Base-by-base conservation (phyloP, 2,888 invertebrate genomes). In the Cetonia aurata region DNA sequence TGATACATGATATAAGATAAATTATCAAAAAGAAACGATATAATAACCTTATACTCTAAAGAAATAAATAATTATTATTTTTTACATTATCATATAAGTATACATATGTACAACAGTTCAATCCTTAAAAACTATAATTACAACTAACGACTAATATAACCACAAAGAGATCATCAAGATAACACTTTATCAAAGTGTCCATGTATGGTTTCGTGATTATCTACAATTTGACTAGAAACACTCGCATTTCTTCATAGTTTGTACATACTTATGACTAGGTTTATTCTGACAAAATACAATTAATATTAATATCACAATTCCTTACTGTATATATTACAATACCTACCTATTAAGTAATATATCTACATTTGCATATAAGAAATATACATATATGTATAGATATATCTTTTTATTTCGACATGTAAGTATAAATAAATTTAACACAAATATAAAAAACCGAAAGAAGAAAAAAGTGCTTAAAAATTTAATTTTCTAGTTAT, bases 211-310 rank as follows among this genome's bases (percentile, higher is more conserved):
- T 76, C 73, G 75, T 77, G 77, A 76, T 73, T 76, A 77, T 75
- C 77, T 77, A 77, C 77, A 65, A 25, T 75, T 75, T 78, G 78
- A 78, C 78, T 78, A 78, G 78, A 78, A 55, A 74, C 77, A 78
- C 78, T 78, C 78, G 78, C n/a, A 62, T 50, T 62, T 37, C 37
- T 15, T 62, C 3, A 65, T 66, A 31, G 60, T 67, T 48, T 70
- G 62, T 62, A 69, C 62, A 69, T 44, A 59, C 42, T 59, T 69
- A 69, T 50, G 69, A 69, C 62, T 69, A 69, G 69, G 46, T 52
- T 53, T 31, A 52, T 69, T 69, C 56, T 41, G 15, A 67, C 19
- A 67, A 46, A 56, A 56, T 46, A 46, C 46, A n/a, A 33, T 60
- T 50, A 53, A 60, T 25, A 62, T 52, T 69, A 69, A 69, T 69